phyloP scores from a whole-genome alignment of 2,113 vertebrate species.

The Puntigrus tetrazona region DNA sequence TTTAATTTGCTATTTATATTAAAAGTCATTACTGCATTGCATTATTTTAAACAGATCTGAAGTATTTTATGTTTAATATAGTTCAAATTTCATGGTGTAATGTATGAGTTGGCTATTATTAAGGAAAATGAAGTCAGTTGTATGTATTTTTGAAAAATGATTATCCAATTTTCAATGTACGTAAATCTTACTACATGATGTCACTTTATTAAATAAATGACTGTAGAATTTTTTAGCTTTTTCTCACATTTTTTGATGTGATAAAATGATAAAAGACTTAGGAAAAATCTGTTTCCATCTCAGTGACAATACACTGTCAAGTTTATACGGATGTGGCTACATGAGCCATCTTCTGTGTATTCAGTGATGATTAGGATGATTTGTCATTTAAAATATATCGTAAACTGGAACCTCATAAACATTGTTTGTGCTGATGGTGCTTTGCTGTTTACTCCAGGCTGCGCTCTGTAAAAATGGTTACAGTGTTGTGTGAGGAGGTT shows the following conservation, averaged over 20 bases:
- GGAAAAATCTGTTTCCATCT: no score
- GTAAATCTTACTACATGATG: neutral
- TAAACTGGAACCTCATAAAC: neutral
- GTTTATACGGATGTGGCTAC: neutral
- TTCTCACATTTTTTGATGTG: neutral
- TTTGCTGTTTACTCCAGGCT: neutral
- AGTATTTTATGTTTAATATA: constrained; percentile 41
- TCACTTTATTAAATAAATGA: neutral
- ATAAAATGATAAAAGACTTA: neutral
- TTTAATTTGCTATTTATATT: neutral
- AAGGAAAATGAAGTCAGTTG: constrained; percentile 15
- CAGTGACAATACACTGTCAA: no score
- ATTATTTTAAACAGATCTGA: neutral
- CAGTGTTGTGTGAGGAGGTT: constrained; percentile 58
- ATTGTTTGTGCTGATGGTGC: constrained; percentile 24
- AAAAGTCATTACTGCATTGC: neutral
- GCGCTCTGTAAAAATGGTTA: constrained; percentile 58
- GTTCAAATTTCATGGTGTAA: neutral
- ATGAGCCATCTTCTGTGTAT: neutral
- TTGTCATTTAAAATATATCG: neutral
- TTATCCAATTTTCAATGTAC: neutral
- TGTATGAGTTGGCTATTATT: constrained; percentile 18
- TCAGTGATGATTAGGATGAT: neutral
- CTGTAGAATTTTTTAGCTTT: neutral
- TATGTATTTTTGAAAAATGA: constrained; percentile 11